Evolutionary conservation across 2,797 vertebrate genomes (phyloP).

Genomic region (Sparus aurata): DNA sequence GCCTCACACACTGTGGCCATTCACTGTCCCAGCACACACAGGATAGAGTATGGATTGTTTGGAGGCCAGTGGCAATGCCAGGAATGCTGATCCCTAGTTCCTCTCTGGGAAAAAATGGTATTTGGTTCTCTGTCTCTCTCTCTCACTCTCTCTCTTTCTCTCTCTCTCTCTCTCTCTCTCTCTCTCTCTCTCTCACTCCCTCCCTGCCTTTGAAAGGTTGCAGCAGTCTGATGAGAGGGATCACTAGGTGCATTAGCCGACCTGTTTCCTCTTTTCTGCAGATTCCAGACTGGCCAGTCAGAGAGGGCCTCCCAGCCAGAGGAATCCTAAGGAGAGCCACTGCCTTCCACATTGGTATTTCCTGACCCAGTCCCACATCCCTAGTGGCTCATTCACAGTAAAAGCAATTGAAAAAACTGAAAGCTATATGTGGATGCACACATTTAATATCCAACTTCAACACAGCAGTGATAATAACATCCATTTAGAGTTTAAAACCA

Average conservation of each 20-base stretch:
- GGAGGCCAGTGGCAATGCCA: slow-evolving; percentile 77
- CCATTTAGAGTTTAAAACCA: slow-evolving; percentile 35
- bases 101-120: slow-evolving; percentile 74
- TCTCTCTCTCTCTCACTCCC: slow-evolving; percentile 36
- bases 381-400: slow-evolving; percentile 70
- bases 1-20: slow-evolving; percentile 79
- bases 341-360: slow-evolving; percentile 78
- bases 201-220: slow-evolving; percentile 60
- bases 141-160: slow-evolving; percentile 36
- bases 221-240: slow-evolving; percentile 66
- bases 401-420: slow-evolving; percentile 51
- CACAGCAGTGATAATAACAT: slow-evolving; percentile 18
- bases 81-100: slow-evolving; percentile 81
- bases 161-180: slow-evolving; percentile 49
- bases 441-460: slow-evolving; percentile 44
- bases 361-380: slow-evolving; percentile 77
- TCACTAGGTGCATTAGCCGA: slow-evolving; percentile 71
- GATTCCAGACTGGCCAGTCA: slow-evolving; percentile 68
- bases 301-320: slow-evolving; percentile 72
- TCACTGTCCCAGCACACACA: slow-evolving; percentile 74
- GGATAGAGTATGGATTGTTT: slow-evolving; percentile 83
- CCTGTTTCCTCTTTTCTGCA: slow-evolving; percentile 73
- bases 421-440: slow-evolving; percentile 47
- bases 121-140: slow-evolving; percentile 65
- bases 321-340: slow-evolving; percentile 70